Percentiles rank a stretch among this genome's conserved stretches.
These are phyloP conservation scores for Rhinichthys klamathensis DNA, from an alignment of 2,113 vertebrate genomes.

Conservation along the genomic window DNA sequence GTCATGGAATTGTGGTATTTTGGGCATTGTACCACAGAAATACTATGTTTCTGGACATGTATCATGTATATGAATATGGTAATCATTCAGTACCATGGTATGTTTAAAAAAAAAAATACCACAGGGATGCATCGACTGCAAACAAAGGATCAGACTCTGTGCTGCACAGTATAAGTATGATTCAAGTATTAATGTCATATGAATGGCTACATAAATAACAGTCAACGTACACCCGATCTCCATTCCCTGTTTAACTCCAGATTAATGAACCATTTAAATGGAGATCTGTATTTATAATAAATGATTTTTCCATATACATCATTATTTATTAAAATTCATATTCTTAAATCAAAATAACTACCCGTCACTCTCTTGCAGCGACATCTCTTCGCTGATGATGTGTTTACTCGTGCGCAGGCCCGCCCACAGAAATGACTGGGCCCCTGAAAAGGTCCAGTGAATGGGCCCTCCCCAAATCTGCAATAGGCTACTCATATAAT, in stretches of 20 bases:
- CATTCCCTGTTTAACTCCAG: conserved; percentile 4
- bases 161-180: neutral
- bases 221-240: neutral
- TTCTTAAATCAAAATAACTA: no score
- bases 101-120: neutral
- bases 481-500: no score
- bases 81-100: neutral
- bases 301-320: no score
- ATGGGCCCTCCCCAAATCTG: no score
- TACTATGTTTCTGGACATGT: no score
- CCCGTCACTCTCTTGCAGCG: no score
- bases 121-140: neutral
- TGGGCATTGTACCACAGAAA: neutral
- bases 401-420: no score
- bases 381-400: no score
- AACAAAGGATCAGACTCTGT: neutral
- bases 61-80: neutral
- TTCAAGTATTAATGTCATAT: neutral
- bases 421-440: no score
- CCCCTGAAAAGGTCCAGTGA: no score
- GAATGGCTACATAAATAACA: neutral
- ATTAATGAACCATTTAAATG: conserved; percentile 3
- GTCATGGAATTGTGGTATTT: neutral
- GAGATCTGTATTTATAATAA: neutral
- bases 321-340: no score